Evolutionary conservation across 1,140 invertebrate species (phyloP).

Genomic region (Holotrichia oblita): DNA sequence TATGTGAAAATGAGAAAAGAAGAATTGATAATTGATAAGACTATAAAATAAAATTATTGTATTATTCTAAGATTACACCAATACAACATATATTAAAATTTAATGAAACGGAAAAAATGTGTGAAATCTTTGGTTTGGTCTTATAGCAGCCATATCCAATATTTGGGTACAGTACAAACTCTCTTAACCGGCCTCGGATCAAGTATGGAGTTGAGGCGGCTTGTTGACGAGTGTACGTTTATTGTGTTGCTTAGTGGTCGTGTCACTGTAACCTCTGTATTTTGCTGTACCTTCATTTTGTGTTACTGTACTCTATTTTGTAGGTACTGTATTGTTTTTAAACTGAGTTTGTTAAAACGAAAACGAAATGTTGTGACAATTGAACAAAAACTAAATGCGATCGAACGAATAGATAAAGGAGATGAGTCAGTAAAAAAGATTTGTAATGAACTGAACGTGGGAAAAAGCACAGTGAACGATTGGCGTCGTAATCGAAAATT

Average conservation of each 20-base stretch:
- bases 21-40: too few relatives aligned
- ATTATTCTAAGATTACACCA: too few relatives aligned
- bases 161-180: too few relatives aligned
- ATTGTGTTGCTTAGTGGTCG: background rate
- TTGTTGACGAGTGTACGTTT: background rate
- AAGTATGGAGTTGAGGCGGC: background rate
- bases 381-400: slow-evolving; percentile 13
- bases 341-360: slow-evolving; percentile 9
- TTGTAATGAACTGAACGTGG: background rate
- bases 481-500: slow-evolving; percentile 6
- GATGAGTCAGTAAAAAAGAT: slow-evolving; percentile 15
- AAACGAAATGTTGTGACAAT: background rate
- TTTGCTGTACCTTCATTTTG: slow-evolving; percentile 2
- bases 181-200: background rate
- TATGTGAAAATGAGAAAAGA: too few relatives aligned
- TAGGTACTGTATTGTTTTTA: background rate
- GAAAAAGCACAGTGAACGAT: too few relatives aligned
- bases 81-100: too few relatives aligned
- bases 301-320: background rate
- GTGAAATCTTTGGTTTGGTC: too few relatives aligned
- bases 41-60: too few relatives aligned
- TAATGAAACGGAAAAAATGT: too few relatives aligned
- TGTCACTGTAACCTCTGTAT: background rate
- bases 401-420: slow-evolving; percentile 25
- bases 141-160: too few relatives aligned